Evolutionary conservation across 2,113 vertebrate genomes (phyloP), one percentile per base, ranked within the genome.

Genomic region (Xyliphius kryptos): DNA sequence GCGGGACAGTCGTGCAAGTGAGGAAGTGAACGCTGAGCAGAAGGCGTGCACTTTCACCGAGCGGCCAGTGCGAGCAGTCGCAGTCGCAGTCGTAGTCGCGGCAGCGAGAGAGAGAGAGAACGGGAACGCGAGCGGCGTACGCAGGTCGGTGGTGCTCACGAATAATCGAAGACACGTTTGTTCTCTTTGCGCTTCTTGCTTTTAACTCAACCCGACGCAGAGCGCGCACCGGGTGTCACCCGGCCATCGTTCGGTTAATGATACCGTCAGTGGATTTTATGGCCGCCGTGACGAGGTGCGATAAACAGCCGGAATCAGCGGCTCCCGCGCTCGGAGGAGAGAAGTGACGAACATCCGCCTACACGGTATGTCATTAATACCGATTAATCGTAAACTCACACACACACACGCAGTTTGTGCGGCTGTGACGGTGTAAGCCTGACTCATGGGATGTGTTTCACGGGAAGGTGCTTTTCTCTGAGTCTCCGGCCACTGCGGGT

Each of bases 11-110:
- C 44, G 21, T 15, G 43, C 43, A n/a, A 6, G 43, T 77, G 63
- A 76, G 74, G 71, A 79, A 79, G 73, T 44, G 55, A 17, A 6
- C 26, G 26, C 26, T 32, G 4, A 32, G 66, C 61, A 49, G 63
- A 47, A 44, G 71, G 78, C 58, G 70, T 70, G 64, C 71, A 55
- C 66, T 74, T 71, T 72, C 72, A 73, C 56, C 73, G 65, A 73
- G 66, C 71, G 52, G 21, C 36, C 49, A 41, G 66, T 56, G 69
- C 64, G 74, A 69, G 46, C 66, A 77, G 71, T 75, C 57, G 53
- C 26, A 51, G 65, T 49, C 67, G 66, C 44, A 26, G 22, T n/a
- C n/a, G n/a, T n/a, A n/a, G n/a, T n/a, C n/a, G n/a, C 3, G 22
- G 6, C 3, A 26, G 22, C 4, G 26, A 32, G 4, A 32, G 1